Base-by-base conservation (phyloP, 2,113 vertebrate species). In the Melanostigma gelatinosum region DNA sequence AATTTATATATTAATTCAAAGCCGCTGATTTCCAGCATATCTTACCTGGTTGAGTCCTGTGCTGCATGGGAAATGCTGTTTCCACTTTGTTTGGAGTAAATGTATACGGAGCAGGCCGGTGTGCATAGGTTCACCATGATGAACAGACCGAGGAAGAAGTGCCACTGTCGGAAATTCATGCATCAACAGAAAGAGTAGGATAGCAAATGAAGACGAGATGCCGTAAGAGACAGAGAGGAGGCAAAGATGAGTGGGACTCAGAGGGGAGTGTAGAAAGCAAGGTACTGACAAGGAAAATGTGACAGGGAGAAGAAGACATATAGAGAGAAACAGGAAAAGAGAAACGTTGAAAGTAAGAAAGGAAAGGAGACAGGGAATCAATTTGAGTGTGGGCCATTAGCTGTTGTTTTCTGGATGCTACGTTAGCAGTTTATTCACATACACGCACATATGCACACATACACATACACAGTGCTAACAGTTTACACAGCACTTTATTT, bases 401-500 rank as follows among this genome's bases (percentile, higher is more conserved):
- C 54, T 73, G 69, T 70, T 88, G 69, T 67, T 83, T 80, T 89
- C 66, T 73, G 62, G 79, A 80, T 92, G 91, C 91, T 89, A 88
- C 83, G 86, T 86, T 92, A 87, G 87, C 82, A 92, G 85, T 87
- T 92, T 88, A 86, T 67, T 61, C 80, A 63, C 63, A 71, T 54
- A 40, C 38, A 40, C 38, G 8, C 8, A 40, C 38, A 40, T 2
- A 40, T 9, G 8, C 38, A 40, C 38, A 40, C 38, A 40, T 8
- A 40, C 38, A 40, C 38, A 40, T 8, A 40, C 46, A 60, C 4
- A 66, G 0, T 77, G 83, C 63, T 87, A 87, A 81, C 77, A 89
- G 85, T 88, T 91, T 90, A 87, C 77, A 75, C 77, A 77, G 80
- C 86, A 88, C 83, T 91, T 91, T 91, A 91, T 93, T 91, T 92